Base-by-base conservation (phyloP, 2,113 vertebrate genomes). In the Protomyctophum bolini region DNA sequence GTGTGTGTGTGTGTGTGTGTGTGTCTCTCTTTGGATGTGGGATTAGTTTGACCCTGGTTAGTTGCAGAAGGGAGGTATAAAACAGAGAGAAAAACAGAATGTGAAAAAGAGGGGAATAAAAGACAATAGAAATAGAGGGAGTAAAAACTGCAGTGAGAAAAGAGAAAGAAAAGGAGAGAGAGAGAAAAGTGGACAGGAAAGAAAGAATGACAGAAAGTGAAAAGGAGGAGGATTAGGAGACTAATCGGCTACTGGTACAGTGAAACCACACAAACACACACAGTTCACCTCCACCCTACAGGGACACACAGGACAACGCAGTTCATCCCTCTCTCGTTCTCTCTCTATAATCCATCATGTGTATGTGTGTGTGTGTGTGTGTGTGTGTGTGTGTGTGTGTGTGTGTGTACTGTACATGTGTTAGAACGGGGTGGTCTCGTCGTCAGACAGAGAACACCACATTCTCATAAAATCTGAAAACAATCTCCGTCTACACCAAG, bases 171-270 rank as follows among this genome's bases (percentile, higher is more conserved):
- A 8, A 10, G 6, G 4, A 58, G 21, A 61, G 48, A 10, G 29
- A 48, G 11, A 45, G 58, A 59, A 47, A 0, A 33, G 47, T 50
- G 21, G 65, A 69, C 28, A 50, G 28, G 12, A 2, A 4, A 12
- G 14, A 59, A 21, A 6, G 10, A 2, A 47, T 21, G 2, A 10
- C 58, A 52, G 4, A 52, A 66, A 58, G 57, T 2, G 45, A n/a
- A 50, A 7, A 28, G 50, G 58, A 68, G 10, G 64, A 45, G 82
- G 82, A 86, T 88, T 79, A 88, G 67, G 12, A 46, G 63, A 72
- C 81, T 84, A 73, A 86, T 83, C 75, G 45, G 67, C 59, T 54
- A 67, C 70, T 73, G 81, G 68, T 56, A 63, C 73, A 58, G 65
- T 58, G 66, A 70, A 63, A 29, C 78, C 81, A 73, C 78, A 67